Percentiles rank a stretch among this genome's conserved stretches.
These are phyloP conservation scores for Cottoperca gobio DNA, from an alignment of 2,797 vertebrate species.

Conservation along the genomic window DNA sequence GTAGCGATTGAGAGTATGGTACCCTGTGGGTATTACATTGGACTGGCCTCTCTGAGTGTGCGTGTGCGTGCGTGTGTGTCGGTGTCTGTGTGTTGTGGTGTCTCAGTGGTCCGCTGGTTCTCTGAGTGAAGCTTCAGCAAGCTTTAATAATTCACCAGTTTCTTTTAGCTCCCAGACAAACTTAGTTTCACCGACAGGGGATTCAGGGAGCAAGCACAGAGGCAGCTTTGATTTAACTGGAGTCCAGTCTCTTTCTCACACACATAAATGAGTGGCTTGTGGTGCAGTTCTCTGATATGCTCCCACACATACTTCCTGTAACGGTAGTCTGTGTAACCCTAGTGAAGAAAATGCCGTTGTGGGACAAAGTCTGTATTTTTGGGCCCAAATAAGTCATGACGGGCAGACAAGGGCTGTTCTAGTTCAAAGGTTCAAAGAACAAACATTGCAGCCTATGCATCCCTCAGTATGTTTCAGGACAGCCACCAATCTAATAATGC, in stretches of 20 bases:
- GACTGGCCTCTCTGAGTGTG: constrained; percentile 48
- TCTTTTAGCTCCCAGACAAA: constrained; percentile 78
- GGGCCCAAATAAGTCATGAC: not conserved
- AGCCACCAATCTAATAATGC: not conserved
- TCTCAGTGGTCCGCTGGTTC: constrained; percentile 69
- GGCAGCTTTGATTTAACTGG: constrained; percentile 75
- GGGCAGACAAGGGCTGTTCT: not conserved
- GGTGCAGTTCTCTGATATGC: constrained; percentile 34
- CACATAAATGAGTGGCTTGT: constrained; percentile 12
- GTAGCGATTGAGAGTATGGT: constrained; percentile 55
- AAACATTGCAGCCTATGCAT: not conserved
- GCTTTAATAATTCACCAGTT: constrained; percentile 81
- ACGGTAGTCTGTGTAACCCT: constrained; percentile 15
- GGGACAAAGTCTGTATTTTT: constrained; percentile 7
- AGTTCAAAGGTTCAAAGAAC: constrained; percentile 15
- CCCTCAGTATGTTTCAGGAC: not conserved
- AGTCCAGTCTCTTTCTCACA: constrained; percentile 49
- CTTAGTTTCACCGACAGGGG: constrained; percentile 70
- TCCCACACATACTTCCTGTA: constrained; percentile 42
- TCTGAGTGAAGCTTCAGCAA: constrained; percentile 73
- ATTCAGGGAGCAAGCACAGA: constrained; percentile 63
- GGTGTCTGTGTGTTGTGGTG: constrained; percentile 28
- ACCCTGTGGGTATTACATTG: constrained; percentile 62
- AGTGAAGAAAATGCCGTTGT: constrained; percentile 10
- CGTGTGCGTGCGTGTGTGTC: constrained; percentile 39